Conservation (phyloP, 2,888 invertebrate species). For the Drosophila mimetica region DNA sequence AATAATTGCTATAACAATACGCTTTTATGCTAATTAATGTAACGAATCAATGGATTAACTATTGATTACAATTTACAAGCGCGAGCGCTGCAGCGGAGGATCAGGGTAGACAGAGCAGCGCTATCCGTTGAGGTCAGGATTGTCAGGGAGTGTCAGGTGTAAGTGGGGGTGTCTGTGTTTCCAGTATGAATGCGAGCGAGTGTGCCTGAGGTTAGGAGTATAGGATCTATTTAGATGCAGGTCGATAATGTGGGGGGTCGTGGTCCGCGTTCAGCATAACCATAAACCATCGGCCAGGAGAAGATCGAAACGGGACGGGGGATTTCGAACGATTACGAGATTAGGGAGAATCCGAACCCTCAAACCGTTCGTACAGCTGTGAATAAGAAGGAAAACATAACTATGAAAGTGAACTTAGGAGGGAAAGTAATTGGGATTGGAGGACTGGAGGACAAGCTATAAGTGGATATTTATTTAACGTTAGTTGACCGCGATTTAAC, state of each 20-base stretch:
- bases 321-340: neutral
- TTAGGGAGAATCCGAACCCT: neutral
- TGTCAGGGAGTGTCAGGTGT: neutral
- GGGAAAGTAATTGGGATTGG: neutral
- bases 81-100: constrained; percentile 1
- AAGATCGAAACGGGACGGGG: neutral
- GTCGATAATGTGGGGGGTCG: neutral
- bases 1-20: constrained; percentile 60
- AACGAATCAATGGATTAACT: constrained; percentile 45
- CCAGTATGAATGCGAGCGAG: constrained; percentile 1
- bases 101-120: neutral
- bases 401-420: neutral
- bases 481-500: constrained; percentile 2
- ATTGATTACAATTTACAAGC: constrained; percentile 37
- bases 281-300: neutral
- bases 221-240: constrained; percentile 1
- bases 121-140: neutral
- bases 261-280: neutral
- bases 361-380: constrained; percentile 5
- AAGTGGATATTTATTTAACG: constrained; percentile 30
- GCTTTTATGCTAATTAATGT: constrained; percentile 71
- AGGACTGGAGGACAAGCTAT: neutral
- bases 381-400: constrained; percentile 4
- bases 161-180: neutral
- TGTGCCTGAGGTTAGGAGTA: constrained; percentile 1